Percentiles rank a stretch among this genome's conserved stretches.
Conservation (phyloP, 2,797 vertebrate genomes). For the Sebastes goodei region DNA sequence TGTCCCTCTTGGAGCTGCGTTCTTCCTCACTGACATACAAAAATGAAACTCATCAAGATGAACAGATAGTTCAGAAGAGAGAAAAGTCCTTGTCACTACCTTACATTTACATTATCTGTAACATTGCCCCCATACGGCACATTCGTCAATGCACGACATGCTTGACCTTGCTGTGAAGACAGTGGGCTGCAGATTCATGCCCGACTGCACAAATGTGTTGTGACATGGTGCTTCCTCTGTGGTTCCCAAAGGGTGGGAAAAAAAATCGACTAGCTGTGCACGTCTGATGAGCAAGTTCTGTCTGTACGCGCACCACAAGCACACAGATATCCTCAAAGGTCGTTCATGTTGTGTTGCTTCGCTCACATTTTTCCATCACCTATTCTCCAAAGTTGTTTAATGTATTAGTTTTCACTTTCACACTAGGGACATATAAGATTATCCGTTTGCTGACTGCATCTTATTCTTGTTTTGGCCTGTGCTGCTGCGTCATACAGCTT, state of each 20-base stretch:
- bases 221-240: slow-evolving; percentile 62
- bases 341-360: not conserved
- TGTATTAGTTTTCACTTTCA: not conserved
- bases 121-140: not conserved
- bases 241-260: slow-evolving; percentile 49
- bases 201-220: slow-evolving; percentile 58
- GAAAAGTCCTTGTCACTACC: not conserved
- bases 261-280: slow-evolving; percentile 40
- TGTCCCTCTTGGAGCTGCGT: not conserved
- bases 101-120: not conserved
- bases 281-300: slow-evolving; percentile 41
- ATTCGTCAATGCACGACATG: not conserved
- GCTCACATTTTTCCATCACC: not conserved
- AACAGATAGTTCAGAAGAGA: not conserved
- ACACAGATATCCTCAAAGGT: slow-evolving; percentile 34
- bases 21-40: slow-evolving; percentile 10
- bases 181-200: slow-evolving; percentile 49
- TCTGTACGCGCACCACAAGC: slow-evolving; percentile 8
- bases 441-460: not conserved
- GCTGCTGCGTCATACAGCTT: not conserved
- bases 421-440: not conserved
- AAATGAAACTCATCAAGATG: not conserved
- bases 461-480: not conserved
- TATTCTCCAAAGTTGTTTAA: not conserved
- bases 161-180: slow-evolving; percentile 54